A percentile compares a stretch with the other conserved stretches of the same genome.
phyloP scores from a whole-genome alignment of 2,113 vertebrate species.

The Epinephelus fuscoguttatus region DNA sequence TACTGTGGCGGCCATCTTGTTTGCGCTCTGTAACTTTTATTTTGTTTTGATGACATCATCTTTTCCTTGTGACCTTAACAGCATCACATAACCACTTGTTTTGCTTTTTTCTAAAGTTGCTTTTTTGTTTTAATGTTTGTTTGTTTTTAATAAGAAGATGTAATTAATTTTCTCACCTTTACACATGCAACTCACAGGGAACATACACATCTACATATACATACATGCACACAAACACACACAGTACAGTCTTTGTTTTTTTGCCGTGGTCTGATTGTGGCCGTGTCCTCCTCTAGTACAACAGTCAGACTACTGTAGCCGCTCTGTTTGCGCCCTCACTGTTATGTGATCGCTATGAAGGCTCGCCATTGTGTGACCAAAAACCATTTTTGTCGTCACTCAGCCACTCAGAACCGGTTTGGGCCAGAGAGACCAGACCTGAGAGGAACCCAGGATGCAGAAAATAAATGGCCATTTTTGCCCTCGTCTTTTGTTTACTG shows the following conservation, averaged over 20 bases:
- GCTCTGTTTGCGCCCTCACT: slow-evolving; percentile 56
- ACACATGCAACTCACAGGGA: background rate
- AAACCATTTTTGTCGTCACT: slow-evolving; percentile 40
- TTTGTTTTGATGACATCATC: slow-evolving; percentile 34
- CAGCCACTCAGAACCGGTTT: slow-evolving; percentile 57
- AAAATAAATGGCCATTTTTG: background rate
- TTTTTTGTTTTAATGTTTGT: background rate
- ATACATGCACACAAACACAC: background rate
- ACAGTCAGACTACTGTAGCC: slow-evolving; percentile 67
- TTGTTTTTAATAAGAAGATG: background rate
- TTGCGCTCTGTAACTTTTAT: background rate
- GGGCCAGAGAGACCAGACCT: slow-evolving; percentile 15
- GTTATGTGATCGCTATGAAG: slow-evolving; percentile 61
- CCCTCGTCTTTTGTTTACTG: slow-evolving; percentile 20
- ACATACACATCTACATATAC: slow-evolving; percentile 4
- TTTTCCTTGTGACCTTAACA: slow-evolving; percentile 12
- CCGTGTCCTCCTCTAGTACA: slow-evolving; percentile 36
- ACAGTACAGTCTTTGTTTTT: slow-evolving; percentile 46
- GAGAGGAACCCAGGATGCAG: slow-evolving; percentile 1
- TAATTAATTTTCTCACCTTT: background rate
- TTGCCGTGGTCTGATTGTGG: slow-evolving; percentile 32
- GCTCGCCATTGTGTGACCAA: slow-evolving; percentile 61
- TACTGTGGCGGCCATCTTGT: slow-evolving; percentile 21
- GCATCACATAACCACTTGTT: slow-evolving; percentile 17
- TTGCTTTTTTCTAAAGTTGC: background rate